Base-by-base conservation (phyloP, 2,797 vertebrate species). In the Pseudocheirus occidentalis region DNA sequence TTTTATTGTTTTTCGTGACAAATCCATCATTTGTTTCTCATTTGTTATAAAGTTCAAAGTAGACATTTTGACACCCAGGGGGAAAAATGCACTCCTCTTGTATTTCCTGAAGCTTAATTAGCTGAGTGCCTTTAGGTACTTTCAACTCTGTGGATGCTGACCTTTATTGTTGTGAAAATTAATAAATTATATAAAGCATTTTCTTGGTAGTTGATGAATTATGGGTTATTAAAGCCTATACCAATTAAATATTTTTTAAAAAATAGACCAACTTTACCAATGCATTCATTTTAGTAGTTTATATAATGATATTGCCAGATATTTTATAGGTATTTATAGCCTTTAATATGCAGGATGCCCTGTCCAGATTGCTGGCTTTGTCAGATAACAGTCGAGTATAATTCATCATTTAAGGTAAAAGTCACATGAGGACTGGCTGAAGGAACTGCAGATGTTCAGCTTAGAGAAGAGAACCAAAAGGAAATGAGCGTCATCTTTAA, bases 181-280 rank as follows among this genome's bases (percentile, higher is more conserved):
- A 97, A 95, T 96, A 93, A 95, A 55, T 95, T 95, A n/a, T 93
- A 87, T 91, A 62, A 94, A 96, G 81, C 59, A 24, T 92, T 93
- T 94, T 93, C 52, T 81, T 31, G 52, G 52, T 55, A 55, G 95
- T 96, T 96, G 96, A 97, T 96, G 96, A 97, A 96, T 96, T 94
- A 94, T 92, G 5, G 4, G 58, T 92, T 95, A 31, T 95, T 94
- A 91, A 93, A 55, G 34, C 95, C 62, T 40, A 46, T 94, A 92
- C 95, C 94, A 97, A 28, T 90, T 90, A 56, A 27, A 55, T 40
- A 40, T n/a, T 66, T n/a, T 66, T 81, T 31, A 58, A 92, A 29
- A 55, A 21, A 90, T 94, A 91, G 94, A 94, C 18, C 21, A 46
- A 81, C 1, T 40, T 94, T 46, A 73, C 46, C 89, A 91, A 94